These are phyloP conservation scores for Xenopus petersii DNA, from an alignment of 2,797 vertebrate species.

Conservation along the genomic window DNA sequence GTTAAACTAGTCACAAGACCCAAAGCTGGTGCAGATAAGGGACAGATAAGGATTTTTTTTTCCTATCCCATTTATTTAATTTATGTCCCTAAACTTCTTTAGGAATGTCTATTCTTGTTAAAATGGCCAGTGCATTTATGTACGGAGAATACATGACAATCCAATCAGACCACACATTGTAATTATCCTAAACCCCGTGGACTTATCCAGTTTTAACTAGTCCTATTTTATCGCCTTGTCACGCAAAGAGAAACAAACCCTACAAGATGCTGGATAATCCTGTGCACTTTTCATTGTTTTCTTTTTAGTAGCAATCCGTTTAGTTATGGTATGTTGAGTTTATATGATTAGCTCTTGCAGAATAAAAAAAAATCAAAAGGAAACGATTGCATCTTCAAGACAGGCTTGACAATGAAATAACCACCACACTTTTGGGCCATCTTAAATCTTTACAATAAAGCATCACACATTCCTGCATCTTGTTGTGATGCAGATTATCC, in stretches of 20 bases:
- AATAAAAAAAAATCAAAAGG: conserved; percentile 51
- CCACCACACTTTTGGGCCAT: not conserved
- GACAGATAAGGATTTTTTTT: too few relatives aligned
- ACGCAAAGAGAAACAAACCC: conserved; percentile 65
- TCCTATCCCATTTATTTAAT: too few relatives aligned
- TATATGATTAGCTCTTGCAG: conserved; percentile 69
- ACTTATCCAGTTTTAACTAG: conserved; percentile 62
- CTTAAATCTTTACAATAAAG: not conserved
- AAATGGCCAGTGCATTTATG: conserved; percentile 22
- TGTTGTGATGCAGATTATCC: too few relatives aligned
- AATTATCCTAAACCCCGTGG: conserved; percentile 55
- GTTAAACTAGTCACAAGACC: too few relatives aligned
- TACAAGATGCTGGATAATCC: conserved; percentile 64
- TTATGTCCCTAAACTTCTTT: too few relatives aligned
- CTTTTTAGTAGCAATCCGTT: conserved; percentile 67
- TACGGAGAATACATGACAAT: conserved; percentile 38
- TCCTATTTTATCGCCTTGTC: conserved; percentile 63
- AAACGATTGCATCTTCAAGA: conserved; percentile 48
- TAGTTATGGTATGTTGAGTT: conserved; percentile 70
- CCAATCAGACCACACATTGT: conserved; percentile 51
- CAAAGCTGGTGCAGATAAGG: too few relatives aligned
- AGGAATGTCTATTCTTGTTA: too few relatives aligned
- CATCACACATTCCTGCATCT: not conserved
- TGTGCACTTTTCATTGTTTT: conserved; percentile 70
- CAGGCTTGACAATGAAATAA: conserved; percentile 10